phyloP scores from a whole-genome alignment of 2,797 vertebrate species.

The Sphenopsis melanotis region DNA sequence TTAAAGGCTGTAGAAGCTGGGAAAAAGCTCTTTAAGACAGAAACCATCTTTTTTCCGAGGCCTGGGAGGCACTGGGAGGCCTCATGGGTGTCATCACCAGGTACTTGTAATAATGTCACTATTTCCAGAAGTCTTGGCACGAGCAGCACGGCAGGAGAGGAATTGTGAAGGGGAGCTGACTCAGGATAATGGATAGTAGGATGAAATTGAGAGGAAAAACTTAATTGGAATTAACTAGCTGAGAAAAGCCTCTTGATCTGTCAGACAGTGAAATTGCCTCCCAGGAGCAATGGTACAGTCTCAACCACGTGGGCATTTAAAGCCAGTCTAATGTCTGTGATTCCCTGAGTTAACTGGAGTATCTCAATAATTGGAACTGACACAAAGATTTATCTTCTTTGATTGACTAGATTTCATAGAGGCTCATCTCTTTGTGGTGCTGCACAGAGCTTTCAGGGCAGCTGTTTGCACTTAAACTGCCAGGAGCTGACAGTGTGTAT shows the following conservation, averaged over 20 bases:
- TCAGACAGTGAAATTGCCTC: slow-evolving; percentile 50
- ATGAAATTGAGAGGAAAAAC: slow-evolving; percentile 55
- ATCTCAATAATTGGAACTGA: slow-evolving; percentile 52
- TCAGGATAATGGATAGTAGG: slow-evolving; percentile 40
- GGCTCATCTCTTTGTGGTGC: slow-evolving; percentile 47
- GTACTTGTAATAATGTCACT: slow-evolving; percentile 22
- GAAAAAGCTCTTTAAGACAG: neutral
- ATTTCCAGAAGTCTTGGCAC: neutral
- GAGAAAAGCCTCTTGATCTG: slow-evolving; percentile 60
- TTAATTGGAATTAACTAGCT: slow-evolving; percentile 67
- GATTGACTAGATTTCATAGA: slow-evolving; percentile 52
- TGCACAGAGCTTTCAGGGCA: slow-evolving; percentile 38
- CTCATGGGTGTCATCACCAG: slow-evolving; percentile 13
- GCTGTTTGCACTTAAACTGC: slow-evolving; percentile 64
- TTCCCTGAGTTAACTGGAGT: slow-evolving; percentile 33
- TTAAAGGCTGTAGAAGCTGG: neutral
- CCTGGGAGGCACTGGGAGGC: neutral
- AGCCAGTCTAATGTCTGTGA: slow-evolving; percentile 39
- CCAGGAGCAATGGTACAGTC: slow-evolving; percentile 38
- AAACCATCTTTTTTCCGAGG: neutral
- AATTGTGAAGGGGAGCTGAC: neutral
- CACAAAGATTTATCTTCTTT: slow-evolving; percentile 54
- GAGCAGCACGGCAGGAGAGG: neutral
- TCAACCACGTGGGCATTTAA: slow-evolving; percentile 43
- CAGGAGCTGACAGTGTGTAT: slow-evolving; percentile 60